phyloP scores from a whole-genome alignment of 2,888 invertebrate genomes.

The Eristalinus aeneus region DNA sequence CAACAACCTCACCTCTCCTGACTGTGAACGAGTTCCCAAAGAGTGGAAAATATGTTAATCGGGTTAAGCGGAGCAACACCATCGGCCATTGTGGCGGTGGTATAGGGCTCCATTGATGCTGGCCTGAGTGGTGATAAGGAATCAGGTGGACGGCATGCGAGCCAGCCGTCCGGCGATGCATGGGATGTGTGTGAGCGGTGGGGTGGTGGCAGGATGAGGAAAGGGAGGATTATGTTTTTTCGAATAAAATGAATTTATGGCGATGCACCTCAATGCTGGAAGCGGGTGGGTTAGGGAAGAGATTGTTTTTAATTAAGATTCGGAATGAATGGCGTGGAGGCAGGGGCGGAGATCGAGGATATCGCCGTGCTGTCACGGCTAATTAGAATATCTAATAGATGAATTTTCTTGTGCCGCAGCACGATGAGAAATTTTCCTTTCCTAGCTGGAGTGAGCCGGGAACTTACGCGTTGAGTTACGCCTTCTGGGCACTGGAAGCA shows the following conservation, averaged over 20 bases:
- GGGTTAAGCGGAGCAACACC: conserved; percentile 60
- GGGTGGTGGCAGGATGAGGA: background rate
- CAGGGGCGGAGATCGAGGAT: conserved; percentile 46
- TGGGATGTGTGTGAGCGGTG: conserved; percentile 9
- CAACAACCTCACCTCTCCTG: background rate
- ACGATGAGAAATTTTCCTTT: conserved; percentile 23
- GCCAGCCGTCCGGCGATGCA: conserved; percentile 1
- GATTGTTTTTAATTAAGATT: conserved; percentile 67
- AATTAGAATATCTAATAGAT: conserved; percentile 67
- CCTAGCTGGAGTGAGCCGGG: conserved; percentile 47
- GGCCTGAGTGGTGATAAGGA: conserved; percentile 65
- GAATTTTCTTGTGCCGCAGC: conserved; percentile 12
- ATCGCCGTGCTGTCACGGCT: conserved; percentile 54
- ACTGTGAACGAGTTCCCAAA: conserved; percentile 10
- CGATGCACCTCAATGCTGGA: conserved; percentile 57
- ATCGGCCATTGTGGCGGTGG: conserved; percentile 44
- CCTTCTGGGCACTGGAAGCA: conserved; percentile 56
- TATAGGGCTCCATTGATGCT: conserved; percentile 33
- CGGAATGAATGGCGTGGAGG: conserved; percentile 17
- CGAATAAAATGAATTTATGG: conserved; percentile 69
- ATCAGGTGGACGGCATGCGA: conserved; percentile 66
- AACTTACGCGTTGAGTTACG: conserved; percentile 48
- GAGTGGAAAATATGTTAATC: conserved; percentile 70
- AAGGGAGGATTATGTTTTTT: conserved; percentile 39
- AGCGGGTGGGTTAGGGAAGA: background rate